phyloP scores from a whole-genome alignment of 1,140 invertebrate species.

The Caenorhabditis brenneri region DNA sequence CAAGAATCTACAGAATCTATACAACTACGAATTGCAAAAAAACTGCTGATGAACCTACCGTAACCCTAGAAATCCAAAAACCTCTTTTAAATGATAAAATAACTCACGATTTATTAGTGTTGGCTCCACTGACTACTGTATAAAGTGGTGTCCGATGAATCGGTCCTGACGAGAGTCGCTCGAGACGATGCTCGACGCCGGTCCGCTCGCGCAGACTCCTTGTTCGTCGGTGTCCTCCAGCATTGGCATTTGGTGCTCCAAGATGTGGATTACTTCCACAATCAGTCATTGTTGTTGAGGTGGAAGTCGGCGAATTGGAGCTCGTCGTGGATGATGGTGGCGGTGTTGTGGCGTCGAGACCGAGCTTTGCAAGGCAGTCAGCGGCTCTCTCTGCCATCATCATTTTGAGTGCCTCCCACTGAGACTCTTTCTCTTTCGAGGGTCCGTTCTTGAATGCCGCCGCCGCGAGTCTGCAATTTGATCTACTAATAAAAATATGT shows the following conservation, averaged over 20 bases:
- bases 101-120: constrained; percentile 56
- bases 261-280: neutral
- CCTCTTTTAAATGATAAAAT: constrained; percentile 4
- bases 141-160: constrained; percentile 62
- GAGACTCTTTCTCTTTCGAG: constrained; percentile 61
- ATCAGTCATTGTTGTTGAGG: constrained; percentile 34
- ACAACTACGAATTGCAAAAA: too few species aligned
- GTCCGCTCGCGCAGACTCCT: constrained; percentile 65
- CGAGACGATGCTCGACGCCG: constrained; percentile 69
- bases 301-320: constrained; percentile 44
- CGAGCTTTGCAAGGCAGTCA: constrained; percentile 69
- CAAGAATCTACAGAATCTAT: too few species aligned
- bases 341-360: constrained; percentile 60
- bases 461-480: constrained; percentile 44
- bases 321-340: constrained; percentile 37
- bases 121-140: constrained; percentile 60
- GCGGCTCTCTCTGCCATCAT: constrained; percentile 70
- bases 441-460: constrained; percentile 45
- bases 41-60: too few species aligned
- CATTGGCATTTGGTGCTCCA: constrained; percentile 22
- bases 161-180: constrained; percentile 65
- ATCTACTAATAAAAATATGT: constrained; percentile 30
- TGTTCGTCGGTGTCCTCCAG: constrained; percentile 21
- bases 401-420: constrained; percentile 71
- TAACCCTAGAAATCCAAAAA: constrained; percentile 23